These are phyloP conservation scores for Sminthopsis crassicaudata DNA, from an alignment of 2,113 vertebrate genomes.

Conservation along the genomic window DNA sequence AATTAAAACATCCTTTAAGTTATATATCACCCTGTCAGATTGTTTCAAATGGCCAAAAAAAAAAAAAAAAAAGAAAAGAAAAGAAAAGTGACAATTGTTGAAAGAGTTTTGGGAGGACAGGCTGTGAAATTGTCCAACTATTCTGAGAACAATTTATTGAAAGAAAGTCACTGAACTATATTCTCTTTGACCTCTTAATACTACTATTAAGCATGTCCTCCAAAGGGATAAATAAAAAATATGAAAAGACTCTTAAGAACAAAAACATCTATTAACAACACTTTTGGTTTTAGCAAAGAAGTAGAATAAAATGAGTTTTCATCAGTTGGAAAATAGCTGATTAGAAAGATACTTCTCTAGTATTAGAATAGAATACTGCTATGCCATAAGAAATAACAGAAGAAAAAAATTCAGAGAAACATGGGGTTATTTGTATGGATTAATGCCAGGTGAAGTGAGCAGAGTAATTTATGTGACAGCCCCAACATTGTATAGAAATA, in stretches of 20 bases:
- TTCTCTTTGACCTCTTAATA: background rate
- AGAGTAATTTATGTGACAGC: background rate
- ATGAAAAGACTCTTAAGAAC: too few relatives aligned
- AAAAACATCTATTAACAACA: background rate
- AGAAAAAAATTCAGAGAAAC: background rate
- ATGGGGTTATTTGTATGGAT: background rate
- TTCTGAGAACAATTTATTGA: background rate
- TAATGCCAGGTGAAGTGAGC: background rate
- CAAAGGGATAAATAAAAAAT: background rate
- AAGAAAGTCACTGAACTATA: background rate
- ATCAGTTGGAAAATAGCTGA: background rate
- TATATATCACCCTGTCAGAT: background rate
- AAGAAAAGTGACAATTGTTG: background rate
- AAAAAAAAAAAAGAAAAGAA: too few relatives aligned
- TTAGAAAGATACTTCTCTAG: background rate
- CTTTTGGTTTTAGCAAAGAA: background rate
- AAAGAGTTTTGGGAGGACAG: background rate
- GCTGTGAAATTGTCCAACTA: background rate
- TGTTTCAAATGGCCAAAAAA: background rate
- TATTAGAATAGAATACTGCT: background rate
- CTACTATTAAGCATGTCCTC: background rate
- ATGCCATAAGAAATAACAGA: background rate
- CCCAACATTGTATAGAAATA: background rate
- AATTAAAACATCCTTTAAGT: background rate
- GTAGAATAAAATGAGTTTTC: background rate